Percentiles rank a stretch among this genome's conserved stretches.
These are phyloP conservation scores for Lepidochitona cinerea DNA, from an alignment of 2,888 invertebrate genomes.

Conservation along the genomic window DNA sequence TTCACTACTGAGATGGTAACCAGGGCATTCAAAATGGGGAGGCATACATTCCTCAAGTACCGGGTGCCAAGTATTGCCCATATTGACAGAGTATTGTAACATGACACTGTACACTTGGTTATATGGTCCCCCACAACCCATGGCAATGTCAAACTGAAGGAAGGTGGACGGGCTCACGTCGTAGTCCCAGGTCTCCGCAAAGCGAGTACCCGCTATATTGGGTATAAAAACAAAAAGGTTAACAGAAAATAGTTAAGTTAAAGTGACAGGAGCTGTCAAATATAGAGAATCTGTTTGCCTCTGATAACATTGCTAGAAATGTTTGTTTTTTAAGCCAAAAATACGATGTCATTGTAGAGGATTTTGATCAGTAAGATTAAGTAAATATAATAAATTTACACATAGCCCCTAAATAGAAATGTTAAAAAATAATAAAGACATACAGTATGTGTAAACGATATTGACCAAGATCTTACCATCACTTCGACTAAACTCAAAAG, in stretches of 20 bases:
- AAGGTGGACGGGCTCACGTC: constrained; percentile 68
- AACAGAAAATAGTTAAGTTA: too few species aligned
- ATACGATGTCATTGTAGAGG: too few species aligned
- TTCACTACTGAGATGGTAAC: constrained; percentile 65
- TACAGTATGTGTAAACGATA: too few species aligned
- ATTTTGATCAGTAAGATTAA: too few species aligned
- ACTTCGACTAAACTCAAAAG: constrained; percentile 68
- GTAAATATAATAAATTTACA: too few species aligned
- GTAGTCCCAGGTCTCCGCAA: constrained; percentile 72
- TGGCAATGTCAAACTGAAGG: constrained; percentile 71
- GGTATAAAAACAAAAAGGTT: too few species aligned
- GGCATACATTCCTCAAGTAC: constrained; percentile 69
- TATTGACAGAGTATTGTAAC: constrained; percentile 70
- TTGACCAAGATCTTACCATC: constrained; percentile 54
- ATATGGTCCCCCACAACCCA: constrained; percentile 67
- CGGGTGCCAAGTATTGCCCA: constrained; percentile 69
- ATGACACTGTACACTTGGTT: constrained; percentile 60
- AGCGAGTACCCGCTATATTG: constrained; percentile 53
- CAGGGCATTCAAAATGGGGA: constrained; percentile 67
- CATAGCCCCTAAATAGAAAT: too few species aligned
- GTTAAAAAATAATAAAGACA: too few species aligned
- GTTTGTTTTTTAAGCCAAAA: too few species aligned
- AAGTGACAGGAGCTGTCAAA: too few species aligned
- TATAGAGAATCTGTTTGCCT: too few species aligned
- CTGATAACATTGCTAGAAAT: too few species aligned